phyloP scores from a whole-genome alignment of 2,797 vertebrate species.

The Takifugu ocellatus region DNA sequence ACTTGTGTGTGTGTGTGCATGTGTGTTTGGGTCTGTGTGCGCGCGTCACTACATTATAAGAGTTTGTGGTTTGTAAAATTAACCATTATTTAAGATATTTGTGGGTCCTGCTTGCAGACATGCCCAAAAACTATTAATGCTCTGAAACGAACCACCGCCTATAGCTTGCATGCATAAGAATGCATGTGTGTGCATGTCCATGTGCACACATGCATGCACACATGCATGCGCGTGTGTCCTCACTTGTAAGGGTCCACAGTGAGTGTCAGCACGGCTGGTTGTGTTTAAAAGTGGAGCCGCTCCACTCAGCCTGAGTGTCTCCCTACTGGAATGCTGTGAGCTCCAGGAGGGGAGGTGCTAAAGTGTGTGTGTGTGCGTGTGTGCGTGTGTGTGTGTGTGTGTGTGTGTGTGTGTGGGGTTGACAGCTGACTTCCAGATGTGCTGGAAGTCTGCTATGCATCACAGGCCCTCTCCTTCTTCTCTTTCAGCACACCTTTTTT shows the following conservation, averaged over 20 bases:
- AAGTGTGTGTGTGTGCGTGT: constrained; percentile 31
- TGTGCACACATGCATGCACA: constrained; percentile 4
- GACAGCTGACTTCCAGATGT: constrained; percentile 85
- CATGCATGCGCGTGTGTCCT: constrained; percentile 19
- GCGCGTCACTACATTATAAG: constrained; percentile 33
- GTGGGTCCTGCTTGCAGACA: background rate
- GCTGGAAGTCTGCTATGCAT: constrained; percentile 75
- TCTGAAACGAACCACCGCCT: background rate
- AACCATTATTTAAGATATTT: background rate
- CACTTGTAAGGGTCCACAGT: constrained; percentile 47
- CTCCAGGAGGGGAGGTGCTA: constrained; percentile 64
- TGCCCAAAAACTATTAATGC: background rate
- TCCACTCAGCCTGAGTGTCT: constrained; percentile 79
- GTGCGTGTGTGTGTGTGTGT: constrained; percentile 24
- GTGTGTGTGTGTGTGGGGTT: constrained; percentile 43
- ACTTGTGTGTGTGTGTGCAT: constrained; percentile 30
- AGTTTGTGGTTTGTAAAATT: constrained; percentile 33
- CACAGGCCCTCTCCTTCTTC: constrained; percentile 51
- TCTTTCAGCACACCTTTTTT: constrained; percentile 36
- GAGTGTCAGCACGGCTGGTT: constrained; percentile 70
- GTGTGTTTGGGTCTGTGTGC: constrained; percentile 35
- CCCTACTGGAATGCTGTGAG: constrained; percentile 76
- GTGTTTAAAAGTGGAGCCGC: constrained; percentile 77
- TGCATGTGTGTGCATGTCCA: constrained; percentile 17
- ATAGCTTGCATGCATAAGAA: background rate